Conservation (phyloP, 2,113 vertebrate genomes). For the Lamprologus speciosus region DNA sequence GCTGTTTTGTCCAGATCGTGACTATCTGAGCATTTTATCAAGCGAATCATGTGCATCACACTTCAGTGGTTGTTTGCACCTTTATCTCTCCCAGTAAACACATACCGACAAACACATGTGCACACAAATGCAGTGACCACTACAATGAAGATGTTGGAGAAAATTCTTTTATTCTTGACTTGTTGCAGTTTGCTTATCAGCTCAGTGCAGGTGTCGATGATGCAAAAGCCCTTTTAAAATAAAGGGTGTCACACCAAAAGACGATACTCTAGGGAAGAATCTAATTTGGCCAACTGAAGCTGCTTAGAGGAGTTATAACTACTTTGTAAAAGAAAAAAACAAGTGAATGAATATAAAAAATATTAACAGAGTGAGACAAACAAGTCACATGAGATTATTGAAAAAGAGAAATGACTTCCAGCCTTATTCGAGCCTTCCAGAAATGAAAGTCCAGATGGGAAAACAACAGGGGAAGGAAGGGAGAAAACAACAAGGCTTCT, state of each 20-base stretch:
- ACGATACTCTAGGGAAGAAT: not conserved
- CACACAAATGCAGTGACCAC: not conserved
- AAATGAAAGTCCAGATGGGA: not conserved
- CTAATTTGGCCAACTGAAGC: not conserved
- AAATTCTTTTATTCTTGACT: not conserved
- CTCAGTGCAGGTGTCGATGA: not conserved
- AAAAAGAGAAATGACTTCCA: not conserved
- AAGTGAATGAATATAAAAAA: not conserved
- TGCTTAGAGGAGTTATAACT: not conserved
- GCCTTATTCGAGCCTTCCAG: not conserved
- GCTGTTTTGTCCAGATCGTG: not conserved
- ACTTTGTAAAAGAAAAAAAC: not conserved
- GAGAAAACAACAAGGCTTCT: not conserved
- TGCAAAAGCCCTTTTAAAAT: not conserved
- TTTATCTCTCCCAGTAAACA: not conserved
- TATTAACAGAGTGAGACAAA: not conserved
- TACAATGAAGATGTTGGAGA: not conserved
- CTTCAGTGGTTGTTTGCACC: not conserved
- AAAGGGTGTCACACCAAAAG: not conserved
- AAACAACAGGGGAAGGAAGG: not conserved
- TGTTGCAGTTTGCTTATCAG: not conserved
- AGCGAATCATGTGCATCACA: not conserved
- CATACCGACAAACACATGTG: not conserved
- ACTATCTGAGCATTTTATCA: slow-evolving; percentile 8
- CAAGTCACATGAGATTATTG: not conserved